Conservation (phyloP, 2,797 vertebrate genomes). For the Zenarchopterus dispar region DNA sequence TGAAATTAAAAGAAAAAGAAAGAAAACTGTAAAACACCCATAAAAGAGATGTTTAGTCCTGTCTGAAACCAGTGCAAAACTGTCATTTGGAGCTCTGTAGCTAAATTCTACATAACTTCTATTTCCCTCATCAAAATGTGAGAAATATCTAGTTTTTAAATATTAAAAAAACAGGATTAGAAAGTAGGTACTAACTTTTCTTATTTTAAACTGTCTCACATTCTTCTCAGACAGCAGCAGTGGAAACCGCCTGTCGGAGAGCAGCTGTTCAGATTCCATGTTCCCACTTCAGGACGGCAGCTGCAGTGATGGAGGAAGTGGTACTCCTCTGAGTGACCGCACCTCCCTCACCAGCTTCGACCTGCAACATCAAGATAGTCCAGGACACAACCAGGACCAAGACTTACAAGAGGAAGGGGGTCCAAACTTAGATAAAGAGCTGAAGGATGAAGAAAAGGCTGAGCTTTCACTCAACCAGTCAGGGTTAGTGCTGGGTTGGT, state of each 20-base stretch:
- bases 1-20: no score
- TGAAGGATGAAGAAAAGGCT: neutral
- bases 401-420: neutral
- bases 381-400: slow-evolving; percentile 67
- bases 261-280: slow-evolving; percentile 81
- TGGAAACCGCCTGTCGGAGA: slow-evolving; percentile 69
- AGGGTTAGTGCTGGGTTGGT: slow-evolving; percentile 26
- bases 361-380: slow-evolving; percentile 78
- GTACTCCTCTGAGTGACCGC: slow-evolving; percentile 80
- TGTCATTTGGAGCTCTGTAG: no score
- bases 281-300: slow-evolving; percentile 67
- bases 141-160: no score
- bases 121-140: no score
- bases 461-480: slow-evolving; percentile 16
- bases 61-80: no score
- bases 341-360: slow-evolving; percentile 81
- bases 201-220: neutral
- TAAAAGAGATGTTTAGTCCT: no score
- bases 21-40: no score
- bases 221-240: slow-evolving; percentile 69
- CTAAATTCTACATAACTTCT: no score
- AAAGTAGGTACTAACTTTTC: neutral
- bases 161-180: neutral
- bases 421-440: neutral
- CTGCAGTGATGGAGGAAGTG: slow-evolving; percentile 82